Conservation (phyloP, 1,140 invertebrate species). For the Thaumetopoea pityocampa region DNA sequence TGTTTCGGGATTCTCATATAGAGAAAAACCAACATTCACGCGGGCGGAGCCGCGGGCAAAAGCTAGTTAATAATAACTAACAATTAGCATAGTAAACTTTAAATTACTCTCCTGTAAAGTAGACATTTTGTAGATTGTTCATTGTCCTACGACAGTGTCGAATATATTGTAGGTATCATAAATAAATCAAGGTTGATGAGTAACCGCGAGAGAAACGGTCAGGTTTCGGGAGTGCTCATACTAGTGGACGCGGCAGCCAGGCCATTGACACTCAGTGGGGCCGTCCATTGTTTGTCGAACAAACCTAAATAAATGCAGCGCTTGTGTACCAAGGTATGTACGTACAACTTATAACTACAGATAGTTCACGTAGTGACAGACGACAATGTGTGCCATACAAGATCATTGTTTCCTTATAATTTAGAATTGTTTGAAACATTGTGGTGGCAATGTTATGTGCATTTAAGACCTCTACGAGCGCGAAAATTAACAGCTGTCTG, state of each 20-base stretch:
- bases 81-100: too few relatives aligned
- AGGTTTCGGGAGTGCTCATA: constrained; percentile 32
- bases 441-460: too few relatives aligned
- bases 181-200: constrained; percentile 27
- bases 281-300: constrained; percentile 26
- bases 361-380: too few relatives aligned
- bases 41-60: too few relatives aligned
- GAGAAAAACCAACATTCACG: too few relatives aligned
- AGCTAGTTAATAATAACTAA: too few relatives aligned
- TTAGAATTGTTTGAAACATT: too few relatives aligned
- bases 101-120: background rate
- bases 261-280: constrained; percentile 15
- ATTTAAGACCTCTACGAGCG: too few relatives aligned
- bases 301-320: constrained; percentile 17
- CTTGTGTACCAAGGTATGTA: constrained; percentile 12
- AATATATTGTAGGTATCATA: constrained; percentile 5
- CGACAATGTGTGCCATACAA: too few relatives aligned
- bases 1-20: too few relatives aligned
- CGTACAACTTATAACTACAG: constrained; percentile 3
- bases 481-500: too few relatives aligned
- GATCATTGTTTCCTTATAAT: too few relatives aligned
- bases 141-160: background rate
- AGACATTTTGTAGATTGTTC: constrained; percentile 1
- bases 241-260: constrained; percentile 11
- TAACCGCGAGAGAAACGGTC: constrained; percentile 32